Base-by-base conservation (phyloP, 2,797 vertebrate species). In the Limnodromus scolopaceus region DNA sequence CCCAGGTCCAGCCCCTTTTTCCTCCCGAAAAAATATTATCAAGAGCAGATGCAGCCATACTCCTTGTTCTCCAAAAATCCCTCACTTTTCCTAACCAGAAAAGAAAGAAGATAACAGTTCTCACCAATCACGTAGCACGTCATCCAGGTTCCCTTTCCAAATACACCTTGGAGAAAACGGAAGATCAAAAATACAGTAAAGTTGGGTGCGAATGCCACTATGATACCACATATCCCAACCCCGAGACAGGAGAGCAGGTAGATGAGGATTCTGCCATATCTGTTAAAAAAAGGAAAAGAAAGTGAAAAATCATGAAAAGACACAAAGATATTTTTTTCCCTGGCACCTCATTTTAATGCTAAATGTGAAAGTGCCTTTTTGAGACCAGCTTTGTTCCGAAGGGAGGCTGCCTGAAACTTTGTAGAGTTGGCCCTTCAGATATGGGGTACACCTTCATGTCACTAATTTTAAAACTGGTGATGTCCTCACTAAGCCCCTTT, bases 121-220 rank as follows among this genome's bases (percentile, higher is more conserved):
- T 99, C 98, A 99, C 99, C 98, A 27, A 99, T 98, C 82, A 99
- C 99, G 2, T 99, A 99, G 96, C 98, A 98, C 1, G 98, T 98
- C 97, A 99, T 98, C 99, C 99, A 99, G 6, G 99, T 99, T 75
- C 99, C 99, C 87, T 99, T 99, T 93, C 99, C 98, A 65, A 99
- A 99, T 16, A 99, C 97, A 14, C 99, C 99, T 91, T 99, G 99
- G 7, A 99, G 96, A 58, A 98, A 98, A 82, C 99, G 98, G 98
- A 99, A 99, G 79, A 99, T 97, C 96, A 99, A 97, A 80, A 99
- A 96, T n/a, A 98, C 86, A 9, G 97, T 85, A 92, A 99, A 99
- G 96, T 99, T 98, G 9, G 99, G 99, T 36, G 99, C 98, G 8
- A 99, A 98, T 2, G 99, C 99, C 84, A 99, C 99, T 96, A 99